A percentile compares a stretch with the other conserved stretches of the same genome.
Evolutionary conservation across 2,113 vertebrate species (phyloP).

Genomic region (Erinaceus europaeus): DNA sequence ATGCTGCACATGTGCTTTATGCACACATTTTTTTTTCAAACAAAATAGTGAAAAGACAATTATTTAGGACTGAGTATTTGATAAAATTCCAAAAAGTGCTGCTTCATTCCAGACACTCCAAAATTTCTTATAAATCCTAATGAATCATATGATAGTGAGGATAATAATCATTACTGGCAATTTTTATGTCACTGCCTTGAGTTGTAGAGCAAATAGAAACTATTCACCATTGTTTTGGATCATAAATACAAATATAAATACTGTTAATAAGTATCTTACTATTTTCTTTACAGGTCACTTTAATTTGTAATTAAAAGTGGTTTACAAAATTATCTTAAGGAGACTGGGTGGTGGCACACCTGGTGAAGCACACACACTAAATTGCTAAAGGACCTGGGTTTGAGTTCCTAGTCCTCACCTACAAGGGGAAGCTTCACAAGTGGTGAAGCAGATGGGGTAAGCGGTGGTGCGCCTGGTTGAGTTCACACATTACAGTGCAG

Average conservation of each 20-base stretch:
- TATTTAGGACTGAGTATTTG: neutral
- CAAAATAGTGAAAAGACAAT: neutral
- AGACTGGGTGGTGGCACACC: too few relatives aligned
- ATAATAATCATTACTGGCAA: neutral
- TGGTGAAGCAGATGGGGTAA: too few relatives aligned
- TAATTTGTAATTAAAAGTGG: neutral
- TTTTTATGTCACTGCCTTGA: neutral
- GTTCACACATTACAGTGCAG: too few relatives aligned
- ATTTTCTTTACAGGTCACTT: neutral
- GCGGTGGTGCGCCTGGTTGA: too few relatives aligned
- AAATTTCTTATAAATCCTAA: neutral
- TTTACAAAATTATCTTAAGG: neutral
- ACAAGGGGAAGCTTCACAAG: too few relatives aligned
- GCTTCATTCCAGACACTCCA: neutral
- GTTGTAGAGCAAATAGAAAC: neutral
- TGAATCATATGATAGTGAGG: neutral
- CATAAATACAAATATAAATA: neutral
- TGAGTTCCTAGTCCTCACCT: too few relatives aligned
- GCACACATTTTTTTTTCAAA: neutral
- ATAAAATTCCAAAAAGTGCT: neutral
- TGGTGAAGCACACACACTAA: too few relatives aligned
- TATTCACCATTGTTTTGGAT: neutral
- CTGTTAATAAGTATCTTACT: neutral
- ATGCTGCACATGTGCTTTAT: neutral
- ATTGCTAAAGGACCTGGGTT: too few relatives aligned